Conservation (phyloP, 2,888 invertebrate species). For the Trichopria drosophilae region DNA sequence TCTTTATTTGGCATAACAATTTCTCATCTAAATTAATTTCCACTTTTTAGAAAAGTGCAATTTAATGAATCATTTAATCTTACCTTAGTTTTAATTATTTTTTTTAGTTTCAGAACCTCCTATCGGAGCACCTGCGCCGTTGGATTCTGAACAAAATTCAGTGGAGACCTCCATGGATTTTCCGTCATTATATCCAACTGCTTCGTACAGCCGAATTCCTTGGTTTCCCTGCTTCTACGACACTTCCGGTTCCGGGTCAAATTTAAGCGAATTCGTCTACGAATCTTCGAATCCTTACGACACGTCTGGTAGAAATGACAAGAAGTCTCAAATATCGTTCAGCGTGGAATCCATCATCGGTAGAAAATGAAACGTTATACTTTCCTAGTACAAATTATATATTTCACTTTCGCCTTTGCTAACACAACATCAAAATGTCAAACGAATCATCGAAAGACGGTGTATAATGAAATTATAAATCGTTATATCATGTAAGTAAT, state of each 20-base stretch:
- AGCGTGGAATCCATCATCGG: conserved; percentile 56
- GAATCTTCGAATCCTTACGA: conserved; percentile 7
- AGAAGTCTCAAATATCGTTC: conserved; percentile 51
- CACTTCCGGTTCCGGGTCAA: not conserved
- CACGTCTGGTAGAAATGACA: conserved; percentile 33
- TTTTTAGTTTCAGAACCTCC: no score
- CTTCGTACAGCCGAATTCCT: conserved; percentile 38
- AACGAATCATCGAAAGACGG: no score
- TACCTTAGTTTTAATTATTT: no score
- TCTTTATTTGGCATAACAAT: no score
- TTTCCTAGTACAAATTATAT: not conserved
- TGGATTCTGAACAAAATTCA: no score
- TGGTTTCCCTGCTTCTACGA: conserved; percentile 39
- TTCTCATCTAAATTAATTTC: no score
- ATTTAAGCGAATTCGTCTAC: conserved; percentile 9
- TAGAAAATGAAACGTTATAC: conserved; percentile 33
- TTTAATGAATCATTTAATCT: no score
- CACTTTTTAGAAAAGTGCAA: no score
- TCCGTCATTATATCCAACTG: conserved; percentile 31
- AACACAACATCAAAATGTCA: no score
- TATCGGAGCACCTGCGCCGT: no score
- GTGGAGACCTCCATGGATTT: conserved; percentile 32
- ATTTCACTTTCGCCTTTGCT: not conserved
- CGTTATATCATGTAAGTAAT: no score
- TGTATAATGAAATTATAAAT: no score